Base-by-base conservation (phyloP, 2,888 invertebrate genomes). In the Pterostichus niger region DNA sequence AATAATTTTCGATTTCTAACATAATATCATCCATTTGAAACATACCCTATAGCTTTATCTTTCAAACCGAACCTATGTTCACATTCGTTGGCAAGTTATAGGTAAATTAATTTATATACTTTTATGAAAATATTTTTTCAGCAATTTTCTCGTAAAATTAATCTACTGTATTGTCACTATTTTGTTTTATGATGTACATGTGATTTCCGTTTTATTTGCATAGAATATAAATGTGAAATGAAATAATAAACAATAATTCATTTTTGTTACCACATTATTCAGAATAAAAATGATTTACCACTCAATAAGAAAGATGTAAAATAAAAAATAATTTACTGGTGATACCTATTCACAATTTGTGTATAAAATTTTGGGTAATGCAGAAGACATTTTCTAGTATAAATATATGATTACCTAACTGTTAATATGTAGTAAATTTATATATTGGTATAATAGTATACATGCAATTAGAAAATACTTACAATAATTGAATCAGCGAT, bases 41-140 rank as follows among this genome's bases (percentile, higher is more conserved):
- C 40, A 79, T 64, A 33, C 52, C 68, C 79, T 79, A 79, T 79
- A 79, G 64, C 68, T 64, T 79, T 64, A 79, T 79, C 79, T 64
- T 79, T 79, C 79, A 79, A 79, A 79, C 68, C 79, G 79, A 79
- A 79, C 68, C 68, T 64, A 17, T 40, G 24, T 52, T 49, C 24
- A 24, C 33, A 75, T 75, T 52, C 75, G 49, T 75, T 75, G 52
- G 75, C 75, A 75, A 52, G 52, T 75, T 49, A 40, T 24, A 24
- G 24, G 24, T 24, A 75, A 75, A 75, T 52, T 3, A 71, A 71
- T 15, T 64, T 46, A 17, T 71, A 75, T 52, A 52, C 31, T 49
- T 24, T 71, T 71, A 71, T 24, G 68, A 71, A 71, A 71, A 75
- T 75, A 75, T 31, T 75, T 49, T 44, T 17, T 59, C 31, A 52